Base-by-base conservation (phyloP, 2,888 invertebrate species). In the Allophyes oxyacanthae region DNA sequence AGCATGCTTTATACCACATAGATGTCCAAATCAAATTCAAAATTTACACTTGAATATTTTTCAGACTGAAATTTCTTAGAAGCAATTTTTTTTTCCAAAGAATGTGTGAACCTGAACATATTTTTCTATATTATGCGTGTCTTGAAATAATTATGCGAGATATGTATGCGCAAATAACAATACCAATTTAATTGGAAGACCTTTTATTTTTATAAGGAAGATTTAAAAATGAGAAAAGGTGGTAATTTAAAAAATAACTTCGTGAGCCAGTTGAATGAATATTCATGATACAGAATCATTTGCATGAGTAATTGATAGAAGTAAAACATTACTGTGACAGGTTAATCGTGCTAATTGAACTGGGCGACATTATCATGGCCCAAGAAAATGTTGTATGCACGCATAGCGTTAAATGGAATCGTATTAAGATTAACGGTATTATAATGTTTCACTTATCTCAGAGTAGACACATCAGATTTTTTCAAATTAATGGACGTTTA, bases 231-330 rank as follows among this genome's bases (percentile, higher is more conserved):
- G 57, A 61, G 48, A 61, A 51, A 60, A 52, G 38, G 44, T 40
- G 44, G 65, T 57, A 52, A 56, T 75, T 61, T 56, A 44, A 58
- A 66, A 65, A 72, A 62, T 64, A 72, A 64, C 57, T 78, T 79
- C 72, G 75, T 79, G 79, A 76, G 76, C 72, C 70, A 78, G 76
- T 66, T 62, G 64, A 72, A 83, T 90, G 83, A 88, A 91, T 90
- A 91, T 90, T 88, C 84, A 91, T 88, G 79, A 76, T 78, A 69
- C 73, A 65, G 79, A 76, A 78, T 72, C 78, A 90, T 90, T 89
- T 87, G 86, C 90, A 90, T 90, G 83, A 84, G 84, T 87, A 89
- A 91, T 89, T 86, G 87, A 87, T 87, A 85, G 82, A 85, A 87
- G 82, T 84, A 82, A 86, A 89, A 86, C 84, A 82, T 83, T 77